Evolutionary conservation across 1,140 invertebrate species (phyloP).

Genomic region (Hesperophylax magnus): DNA sequence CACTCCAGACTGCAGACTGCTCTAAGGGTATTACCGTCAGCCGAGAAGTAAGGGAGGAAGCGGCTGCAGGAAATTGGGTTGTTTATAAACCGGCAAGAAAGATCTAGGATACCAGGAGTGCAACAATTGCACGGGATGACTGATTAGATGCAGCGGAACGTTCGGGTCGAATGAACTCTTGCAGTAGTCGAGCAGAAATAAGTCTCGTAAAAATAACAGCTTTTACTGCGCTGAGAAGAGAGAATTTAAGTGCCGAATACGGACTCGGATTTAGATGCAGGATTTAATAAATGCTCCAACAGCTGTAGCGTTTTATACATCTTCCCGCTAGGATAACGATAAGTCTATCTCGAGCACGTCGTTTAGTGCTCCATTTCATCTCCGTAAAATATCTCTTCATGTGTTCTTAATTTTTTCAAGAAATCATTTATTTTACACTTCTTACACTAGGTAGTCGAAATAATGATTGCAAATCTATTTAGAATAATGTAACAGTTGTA

Average conservation of each 20-base stretch:
- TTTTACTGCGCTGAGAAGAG: not conserved
- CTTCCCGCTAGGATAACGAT: not conserved
- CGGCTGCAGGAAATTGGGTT: constrained; percentile 35
- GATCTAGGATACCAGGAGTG: not conserved
- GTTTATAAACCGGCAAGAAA: constrained; percentile 14
- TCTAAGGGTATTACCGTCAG: constrained; percentile 26
- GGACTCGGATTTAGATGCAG: not conserved
- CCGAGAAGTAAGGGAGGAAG: not conserved
- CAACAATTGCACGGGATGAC: constrained; percentile 34
- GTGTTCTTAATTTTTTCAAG: too few relatives aligned
- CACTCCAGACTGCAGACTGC: constrained; percentile 25
- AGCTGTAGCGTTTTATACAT: not conserved
- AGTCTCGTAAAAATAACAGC: constrained; percentile 10
- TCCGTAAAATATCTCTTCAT: too few relatives aligned
- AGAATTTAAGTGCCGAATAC: not conserved
- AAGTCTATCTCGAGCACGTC: too few relatives aligned
- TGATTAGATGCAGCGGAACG: constrained; percentile 13
- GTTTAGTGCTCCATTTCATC: too few relatives aligned
- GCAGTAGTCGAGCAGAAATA: not conserved
- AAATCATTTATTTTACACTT: too few relatives aligned
- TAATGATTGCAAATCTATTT: too few relatives aligned
- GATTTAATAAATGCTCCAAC: constrained; percentile 4
- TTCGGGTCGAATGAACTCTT: not conserved
- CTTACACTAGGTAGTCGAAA: too few relatives aligned
- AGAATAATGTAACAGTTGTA: too few relatives aligned